Percentiles rank a stretch among this genome's conserved stretches.
Conservation (phyloP, 2,797 vertebrate species). For the Melanotaenia parkinsoni region DNA sequence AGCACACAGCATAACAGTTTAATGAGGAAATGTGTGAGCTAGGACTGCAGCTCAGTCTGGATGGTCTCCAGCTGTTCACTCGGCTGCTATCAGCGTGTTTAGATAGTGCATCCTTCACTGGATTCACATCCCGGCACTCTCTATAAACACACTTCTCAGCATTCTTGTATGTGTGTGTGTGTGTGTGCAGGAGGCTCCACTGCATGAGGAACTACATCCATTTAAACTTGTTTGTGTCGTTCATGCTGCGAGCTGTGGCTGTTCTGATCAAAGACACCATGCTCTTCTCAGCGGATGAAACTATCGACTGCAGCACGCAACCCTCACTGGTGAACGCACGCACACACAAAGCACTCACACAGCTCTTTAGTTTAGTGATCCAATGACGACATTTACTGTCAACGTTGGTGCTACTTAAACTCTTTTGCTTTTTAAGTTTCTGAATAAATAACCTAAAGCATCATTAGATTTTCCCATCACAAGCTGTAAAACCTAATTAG, state of each 20-base stretch:
- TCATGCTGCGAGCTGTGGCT: slow-evolving; percentile 90
- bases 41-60: slow-evolving; percentile 22
- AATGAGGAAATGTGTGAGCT: slow-evolving; percentile 16
- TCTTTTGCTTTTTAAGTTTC: too few relatives aligned
- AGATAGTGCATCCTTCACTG: slow-evolving; percentile 48
- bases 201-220: slow-evolving; percentile 97
- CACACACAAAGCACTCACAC: background rate
- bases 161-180: slow-evolving; percentile 26
- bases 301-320: slow-evolving; percentile 74
- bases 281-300: slow-evolving; percentile 85
- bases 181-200: slow-evolving; percentile 87
- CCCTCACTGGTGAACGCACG: slow-evolving; percentile 80
- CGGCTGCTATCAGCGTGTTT: slow-evolving; percentile 50
- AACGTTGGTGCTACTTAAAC: too few relatives aligned
- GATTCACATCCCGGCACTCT: slow-evolving; percentile 46
- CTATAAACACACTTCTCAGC: slow-evolving; percentile 62
- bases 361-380: too few relatives aligned
- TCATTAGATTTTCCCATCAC: too few relatives aligned
- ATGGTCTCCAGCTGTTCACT: slow-evolving; percentile 52
- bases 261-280: slow-evolving; percentile 90
- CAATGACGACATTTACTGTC: too few relatives aligned
- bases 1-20: slow-evolving; percentile 6
- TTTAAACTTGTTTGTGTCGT: slow-evolving; percentile 93
- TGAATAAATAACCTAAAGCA: too few relatives aligned
- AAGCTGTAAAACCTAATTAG: too few relatives aligned